Evolutionary conservation across 2,888 invertebrate species (phyloP), one percentile per base, ranked within the genome.

Genomic region (Antheraea yamamai): DNA sequence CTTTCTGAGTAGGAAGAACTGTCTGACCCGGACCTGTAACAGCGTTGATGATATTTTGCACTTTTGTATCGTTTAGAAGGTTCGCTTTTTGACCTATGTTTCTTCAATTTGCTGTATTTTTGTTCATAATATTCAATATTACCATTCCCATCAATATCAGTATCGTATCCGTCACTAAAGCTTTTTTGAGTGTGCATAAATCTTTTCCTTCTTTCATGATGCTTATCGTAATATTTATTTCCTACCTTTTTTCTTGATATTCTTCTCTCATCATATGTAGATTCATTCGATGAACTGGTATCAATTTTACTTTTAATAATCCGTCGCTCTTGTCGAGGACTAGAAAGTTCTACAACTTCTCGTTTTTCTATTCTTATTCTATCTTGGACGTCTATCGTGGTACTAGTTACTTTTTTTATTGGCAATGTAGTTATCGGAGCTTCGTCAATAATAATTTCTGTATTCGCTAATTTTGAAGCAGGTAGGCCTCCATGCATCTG

Each of bases 401-500:
- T 95, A 83, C 94, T 95, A 75, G 95, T 95, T 4, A 95, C 93
- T 83, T 92, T 90, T 78, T 95, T 87, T 1, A 93, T 91, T 1
- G 95, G 94, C 80, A 95, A 84, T 26, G 89, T 88, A 73, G 93
- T 92, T 72, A 95, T 93, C 75, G 90, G 87, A 71, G 93, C 93
- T 71, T 91, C 92, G 77, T 95, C 94, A 70, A 95, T 91, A 52
- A 95, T 80, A 78, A 95, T 92, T 82, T 95, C 88, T 61, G 94
- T 94, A 80, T 94, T 92, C 14, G 95, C 88, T 72, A 98, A 90
- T 84, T 97, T 96, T 74, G 95, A 96, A 7, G 98, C 97, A 0
- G 98, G 98, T 61, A 97, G 95, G 0, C 98, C 98, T 8, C 98
- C 98, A 84, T 98, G 97, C 85, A 98, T 96, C 90, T 98, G 98